phyloP scores from a whole-genome alignment of 2,888 invertebrate genomes.

The Unio pictorum region DNA sequence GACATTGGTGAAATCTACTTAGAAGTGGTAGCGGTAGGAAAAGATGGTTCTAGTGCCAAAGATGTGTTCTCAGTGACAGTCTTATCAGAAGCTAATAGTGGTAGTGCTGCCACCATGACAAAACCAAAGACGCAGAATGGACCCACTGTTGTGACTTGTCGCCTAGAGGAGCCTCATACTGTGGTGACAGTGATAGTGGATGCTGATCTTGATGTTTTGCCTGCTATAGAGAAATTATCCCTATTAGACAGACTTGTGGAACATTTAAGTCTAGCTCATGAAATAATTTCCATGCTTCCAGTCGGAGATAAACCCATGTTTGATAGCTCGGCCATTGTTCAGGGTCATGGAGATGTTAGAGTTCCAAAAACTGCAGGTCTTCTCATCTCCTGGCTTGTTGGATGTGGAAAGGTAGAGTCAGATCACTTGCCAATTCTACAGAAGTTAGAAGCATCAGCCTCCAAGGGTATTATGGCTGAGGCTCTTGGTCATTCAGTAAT shows the following conservation, averaged over 20 bases:
- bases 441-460: slow-evolving; percentile 80
- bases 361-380: slow-evolving; percentile 49
- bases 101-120: slow-evolving; percentile 31
- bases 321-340: slow-evolving; percentile 65
- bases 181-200: slow-evolving; percentile 81
- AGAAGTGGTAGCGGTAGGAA: slow-evolving; percentile 65
- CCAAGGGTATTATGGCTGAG: slow-evolving; percentile 82
- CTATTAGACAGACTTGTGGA: slow-evolving; percentile 57
- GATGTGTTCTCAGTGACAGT: slow-evolving; percentile 82
- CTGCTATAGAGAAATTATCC: slow-evolving; percentile 77
- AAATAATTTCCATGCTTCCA: slow-evolving; percentile 60
- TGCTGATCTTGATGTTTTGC: slow-evolving; percentile 78
- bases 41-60: slow-evolving; percentile 72
- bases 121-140: slow-evolving; percentile 35
- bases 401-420: slow-evolving; percentile 82
- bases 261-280: slow-evolving; percentile 59
- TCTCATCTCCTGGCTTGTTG: slow-evolving; percentile 76
- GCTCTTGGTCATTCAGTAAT: slow-evolving; percentile 80
- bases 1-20: slow-evolving; percentile 79
- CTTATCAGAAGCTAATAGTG: slow-evolving; percentile 52
- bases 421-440: slow-evolving; percentile 79
- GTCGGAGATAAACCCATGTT: slow-evolving; percentile 58
- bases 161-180: slow-evolving; percentile 74
- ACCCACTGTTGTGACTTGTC: slow-evolving; percentile 60
- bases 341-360: slow-evolving; percentile 64